Evolutionary conservation across 2,888 invertebrate genomes (phyloP).

Genomic region (Limnephilus lunatus): DNA sequence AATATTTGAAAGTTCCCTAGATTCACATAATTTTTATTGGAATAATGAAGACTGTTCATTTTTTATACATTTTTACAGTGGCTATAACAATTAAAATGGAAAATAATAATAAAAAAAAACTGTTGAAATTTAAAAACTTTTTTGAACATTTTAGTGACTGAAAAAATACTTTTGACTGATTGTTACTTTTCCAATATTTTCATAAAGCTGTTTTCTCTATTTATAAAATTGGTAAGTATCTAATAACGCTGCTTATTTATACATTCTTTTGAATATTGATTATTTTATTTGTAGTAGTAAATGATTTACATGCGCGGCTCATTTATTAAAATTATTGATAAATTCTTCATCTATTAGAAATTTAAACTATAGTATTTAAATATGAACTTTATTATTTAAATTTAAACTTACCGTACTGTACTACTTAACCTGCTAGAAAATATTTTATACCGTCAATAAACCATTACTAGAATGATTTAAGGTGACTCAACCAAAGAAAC

Average conservation of each 20-base stretch:
- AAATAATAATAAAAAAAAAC: constrained; percentile 4
- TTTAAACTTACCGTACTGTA: neutral
- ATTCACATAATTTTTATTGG: constrained; percentile 17
- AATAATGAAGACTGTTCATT: constrained; percentile 38
- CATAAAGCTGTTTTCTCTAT: neutral
- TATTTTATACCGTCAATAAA: constrained; percentile 15
- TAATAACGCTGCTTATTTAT: neutral
- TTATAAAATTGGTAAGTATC: neutral
- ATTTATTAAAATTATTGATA: neutral
- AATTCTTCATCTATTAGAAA: neutral
- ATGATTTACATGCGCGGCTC: neutral
- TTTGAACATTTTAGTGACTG: constrained; percentile 30
- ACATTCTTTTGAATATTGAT: neutral
- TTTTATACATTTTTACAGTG: constrained; percentile 17
- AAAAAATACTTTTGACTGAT: constrained; percentile 36
- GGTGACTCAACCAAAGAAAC: constrained; percentile 20
- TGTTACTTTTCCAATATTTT: neutral
- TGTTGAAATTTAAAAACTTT: constrained; percentile 33
- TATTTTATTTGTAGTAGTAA: neutral
- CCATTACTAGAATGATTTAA: constrained; percentile 3
- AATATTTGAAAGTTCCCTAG: constrained; percentile 17
- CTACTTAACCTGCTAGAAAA: neutral
- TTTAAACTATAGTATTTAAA: neutral
- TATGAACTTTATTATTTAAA: neutral
- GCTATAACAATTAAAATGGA: neutral